Conservation (phyloP, 2,797 vertebrate species). For the Allobates femoralis region DNA sequence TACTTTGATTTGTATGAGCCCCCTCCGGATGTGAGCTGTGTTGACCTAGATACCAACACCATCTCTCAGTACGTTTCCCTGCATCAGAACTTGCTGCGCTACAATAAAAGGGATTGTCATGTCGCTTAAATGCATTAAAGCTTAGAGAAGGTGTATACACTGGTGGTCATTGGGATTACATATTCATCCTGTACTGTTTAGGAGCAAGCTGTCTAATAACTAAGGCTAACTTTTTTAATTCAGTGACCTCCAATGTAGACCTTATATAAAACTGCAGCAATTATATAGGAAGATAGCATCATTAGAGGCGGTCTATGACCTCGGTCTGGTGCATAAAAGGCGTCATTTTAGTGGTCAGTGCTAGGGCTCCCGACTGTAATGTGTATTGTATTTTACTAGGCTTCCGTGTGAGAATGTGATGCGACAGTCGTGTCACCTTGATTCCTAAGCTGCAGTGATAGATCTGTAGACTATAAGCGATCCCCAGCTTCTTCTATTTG, state of each 20-base stretch:
- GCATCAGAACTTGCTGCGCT: conserved; percentile 20
- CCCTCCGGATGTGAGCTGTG: conserved; percentile 94
- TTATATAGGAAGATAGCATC: not conserved
- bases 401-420: too few species aligned
- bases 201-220: not conserved
- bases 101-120: conserved; percentile 16
- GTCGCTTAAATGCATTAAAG: conserved; percentile 7
- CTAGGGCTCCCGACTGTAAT: too few species aligned
- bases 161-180: not conserved
- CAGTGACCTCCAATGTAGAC: not conserved
- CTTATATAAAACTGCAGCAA: not conserved
- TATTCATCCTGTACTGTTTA: not conserved
- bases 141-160: not conserved
- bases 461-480: too few species aligned
- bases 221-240: not conserved
- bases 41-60: conserved; percentile 98
- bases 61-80: conserved; percentile 93
- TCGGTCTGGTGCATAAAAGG: not conserved
- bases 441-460: too few species aligned
- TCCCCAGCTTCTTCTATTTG: too few species aligned
- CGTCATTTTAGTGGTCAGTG: not conserved
- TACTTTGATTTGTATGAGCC: conserved; percentile 98
- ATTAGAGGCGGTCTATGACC: not conserved
- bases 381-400: too few species aligned
- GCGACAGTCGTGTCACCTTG: too few species aligned